Evolutionary conservation across 1,140 invertebrate species (phyloP).

Genomic region (Megalopta genalis): DNA sequence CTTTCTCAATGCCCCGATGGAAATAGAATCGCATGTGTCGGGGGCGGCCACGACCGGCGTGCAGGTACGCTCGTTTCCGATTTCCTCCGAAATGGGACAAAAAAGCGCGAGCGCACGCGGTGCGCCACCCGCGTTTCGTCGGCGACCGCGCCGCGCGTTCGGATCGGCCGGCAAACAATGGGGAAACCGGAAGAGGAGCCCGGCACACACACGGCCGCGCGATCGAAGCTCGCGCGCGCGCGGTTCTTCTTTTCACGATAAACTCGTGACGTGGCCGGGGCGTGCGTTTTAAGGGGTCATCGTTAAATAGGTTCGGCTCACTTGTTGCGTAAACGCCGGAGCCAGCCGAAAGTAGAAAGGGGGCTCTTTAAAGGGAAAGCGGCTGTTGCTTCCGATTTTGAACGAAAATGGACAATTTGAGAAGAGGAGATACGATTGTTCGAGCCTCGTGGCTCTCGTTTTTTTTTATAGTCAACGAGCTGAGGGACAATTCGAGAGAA

Average conservation of each 20-base stretch:
- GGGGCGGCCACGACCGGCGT: background rate
- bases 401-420: too few relatives aligned
- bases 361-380: background rate
- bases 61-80: constrained; percentile 47
- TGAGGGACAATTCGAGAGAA: too few relatives aligned
- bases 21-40: constrained; percentile 48
- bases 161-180: constrained; percentile 17
- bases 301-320: constrained; percentile 13
- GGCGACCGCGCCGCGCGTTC: too few relatives aligned
- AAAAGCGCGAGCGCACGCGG: constrained; percentile 24
- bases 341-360: background rate
- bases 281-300: constrained; percentile 4
- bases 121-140: constrained; percentile 28
- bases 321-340: constrained; percentile 28
- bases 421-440: too few relatives aligned
- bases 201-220: background rate
- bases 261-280: background rate
- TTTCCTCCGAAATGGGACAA: background rate
- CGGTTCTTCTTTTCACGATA: too few relatives aligned
- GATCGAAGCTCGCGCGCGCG: constrained; percentile 26
- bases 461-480: too few relatives aligned
- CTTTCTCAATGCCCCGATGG: constrained; percentile 34
- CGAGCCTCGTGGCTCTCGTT: too few relatives aligned
- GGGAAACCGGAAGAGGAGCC: constrained; percentile 32
- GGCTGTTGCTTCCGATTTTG: constrained; percentile 7